These are phyloP conservation scores for Thereva unica DNA, from an alignment of 2,888 invertebrate species.

Conservation along the genomic window DNA sequence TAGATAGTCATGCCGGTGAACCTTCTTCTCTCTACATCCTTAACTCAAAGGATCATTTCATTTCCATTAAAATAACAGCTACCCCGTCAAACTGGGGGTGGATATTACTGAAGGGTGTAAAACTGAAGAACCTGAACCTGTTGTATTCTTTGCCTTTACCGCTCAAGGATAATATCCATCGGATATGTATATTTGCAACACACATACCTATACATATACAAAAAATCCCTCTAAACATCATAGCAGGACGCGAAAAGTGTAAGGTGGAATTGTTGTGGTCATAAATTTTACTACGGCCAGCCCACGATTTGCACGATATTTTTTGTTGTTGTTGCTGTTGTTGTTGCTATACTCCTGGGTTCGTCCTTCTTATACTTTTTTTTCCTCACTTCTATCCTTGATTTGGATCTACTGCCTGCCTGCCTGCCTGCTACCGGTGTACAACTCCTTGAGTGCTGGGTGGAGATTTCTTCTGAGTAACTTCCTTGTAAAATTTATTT, in stretches of 20 bases:
- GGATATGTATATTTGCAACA: not conserved
- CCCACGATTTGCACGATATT: constrained; percentile 21
- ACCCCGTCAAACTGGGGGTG: not conserved
- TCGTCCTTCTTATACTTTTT: not conserved
- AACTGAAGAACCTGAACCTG: constrained; percentile 16
- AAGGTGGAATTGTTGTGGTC: constrained; percentile 22
- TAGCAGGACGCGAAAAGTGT: constrained; percentile 8
- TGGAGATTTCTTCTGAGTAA: not conserved
- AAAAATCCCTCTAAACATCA: too few relatives aligned
- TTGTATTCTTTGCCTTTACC: not conserved
- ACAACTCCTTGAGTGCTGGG: not conserved
- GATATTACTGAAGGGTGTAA: constrained; percentile 15
- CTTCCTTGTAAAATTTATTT: constrained; percentile 26
- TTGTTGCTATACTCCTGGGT: too few relatives aligned
- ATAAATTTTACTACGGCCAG: constrained; percentile 24
- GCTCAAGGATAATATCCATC: not conserved
- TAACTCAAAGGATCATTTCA: constrained; percentile 22
- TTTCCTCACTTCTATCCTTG: constrained; percentile 1
- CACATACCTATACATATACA: too few relatives aligned
- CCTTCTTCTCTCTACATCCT: constrained; percentile 1
- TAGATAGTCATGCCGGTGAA: too few relatives aligned
- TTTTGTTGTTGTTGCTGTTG: not conserved
- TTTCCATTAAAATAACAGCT: constrained; percentile 32
- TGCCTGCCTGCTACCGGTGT: too few relatives aligned
- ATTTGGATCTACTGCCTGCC: constrained; percentile 12